A percentile compares a stretch with the other conserved stretches of the same genome.
Evolutionary conservation across 2,113 vertebrate genomes (phyloP).

Genomic region (Nycticebus coucang): DNA sequence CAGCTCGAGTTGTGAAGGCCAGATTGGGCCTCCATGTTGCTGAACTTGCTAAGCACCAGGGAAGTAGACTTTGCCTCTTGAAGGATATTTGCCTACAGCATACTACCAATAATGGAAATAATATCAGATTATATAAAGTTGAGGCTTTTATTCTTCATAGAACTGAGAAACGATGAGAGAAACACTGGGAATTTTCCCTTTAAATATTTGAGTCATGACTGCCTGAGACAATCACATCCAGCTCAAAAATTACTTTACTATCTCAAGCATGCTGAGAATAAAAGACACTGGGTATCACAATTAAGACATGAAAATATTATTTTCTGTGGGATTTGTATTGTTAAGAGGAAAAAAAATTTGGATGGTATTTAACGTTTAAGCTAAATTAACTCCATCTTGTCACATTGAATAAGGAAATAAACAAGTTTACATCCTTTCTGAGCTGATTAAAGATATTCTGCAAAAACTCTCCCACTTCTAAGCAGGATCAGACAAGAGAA

Average conservation of each 20-base stretch:
- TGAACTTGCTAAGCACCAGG: slow-evolving; percentile 62
- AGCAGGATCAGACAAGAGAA: background rate
- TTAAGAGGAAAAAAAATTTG: slow-evolving; percentile 54
- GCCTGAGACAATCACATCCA: slow-evolving; percentile 87
- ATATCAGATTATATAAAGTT: slow-evolving; percentile 88
- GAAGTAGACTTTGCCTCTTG: slow-evolving; percentile 82
- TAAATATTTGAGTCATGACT: slow-evolving; percentile 89
- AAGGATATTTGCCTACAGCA: slow-evolving; percentile 89
- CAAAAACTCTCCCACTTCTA: background rate
- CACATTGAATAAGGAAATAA: background rate
- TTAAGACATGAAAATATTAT: slow-evolving; percentile 86
- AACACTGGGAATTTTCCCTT: slow-evolving; percentile 87
- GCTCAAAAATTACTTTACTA: slow-evolving; percentile 88
- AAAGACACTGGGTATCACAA: slow-evolving; percentile 84
- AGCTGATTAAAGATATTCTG: background rate
- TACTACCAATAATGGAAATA: slow-evolving; percentile 89
- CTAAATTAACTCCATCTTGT: slow-evolving; percentile 37
- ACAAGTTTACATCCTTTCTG: background rate
- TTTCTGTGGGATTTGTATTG: slow-evolving; percentile 82
- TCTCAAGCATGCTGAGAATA: slow-evolving; percentile 86
- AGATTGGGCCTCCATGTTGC: slow-evolving; percentile 74
- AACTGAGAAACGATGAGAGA: slow-evolving; percentile 85
- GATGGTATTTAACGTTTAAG: slow-evolving; percentile 61
- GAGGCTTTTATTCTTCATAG: slow-evolving; percentile 86
- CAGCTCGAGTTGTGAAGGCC: slow-evolving; percentile 72